These are phyloP conservation scores for Escarpia spicata DNA, from an alignment of 2,888 invertebrate genomes.

Conservation along the genomic window DNA sequence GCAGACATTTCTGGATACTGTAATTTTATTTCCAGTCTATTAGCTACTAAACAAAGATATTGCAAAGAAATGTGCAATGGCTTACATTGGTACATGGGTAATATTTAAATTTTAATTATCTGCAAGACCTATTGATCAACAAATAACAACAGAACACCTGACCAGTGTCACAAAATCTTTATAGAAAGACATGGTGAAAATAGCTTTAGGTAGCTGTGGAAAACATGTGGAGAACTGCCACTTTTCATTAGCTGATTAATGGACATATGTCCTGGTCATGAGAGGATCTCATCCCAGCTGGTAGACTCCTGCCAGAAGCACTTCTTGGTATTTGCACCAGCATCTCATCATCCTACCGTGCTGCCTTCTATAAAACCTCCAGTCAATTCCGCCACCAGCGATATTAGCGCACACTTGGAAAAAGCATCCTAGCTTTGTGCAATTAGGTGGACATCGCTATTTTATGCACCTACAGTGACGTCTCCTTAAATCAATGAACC, in stretches of 20 bases:
- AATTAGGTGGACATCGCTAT: background rate
- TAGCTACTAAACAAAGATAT: no score
- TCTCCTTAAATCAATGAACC: background rate
- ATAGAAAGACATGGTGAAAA: constrained; percentile 7
- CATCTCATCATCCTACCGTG: background rate
- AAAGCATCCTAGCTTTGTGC: background rate
- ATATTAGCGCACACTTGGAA: background rate
- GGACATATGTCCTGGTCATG: background rate
- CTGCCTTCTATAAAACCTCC: background rate
- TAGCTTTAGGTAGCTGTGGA: background rate
- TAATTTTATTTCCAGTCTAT: background rate
- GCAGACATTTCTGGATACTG: background rate
- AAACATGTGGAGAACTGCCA: background rate
- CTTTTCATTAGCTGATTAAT: background rate
- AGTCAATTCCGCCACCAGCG: background rate
- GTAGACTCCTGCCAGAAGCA: background rate
- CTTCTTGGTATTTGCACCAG: background rate
- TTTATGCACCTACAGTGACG: background rate
- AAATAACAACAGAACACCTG: background rate
- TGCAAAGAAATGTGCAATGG: background rate
- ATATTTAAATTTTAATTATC: background rate
- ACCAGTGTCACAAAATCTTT: background rate
- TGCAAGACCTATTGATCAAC: background rate
- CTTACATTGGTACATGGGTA: background rate
- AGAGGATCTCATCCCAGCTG: background rate